Percentiles rank a stretch among this genome's conserved stretches.
phyloP scores from a whole-genome alignment of 2,113 vertebrate genomes.

The Narcine bancroftii region DNA sequence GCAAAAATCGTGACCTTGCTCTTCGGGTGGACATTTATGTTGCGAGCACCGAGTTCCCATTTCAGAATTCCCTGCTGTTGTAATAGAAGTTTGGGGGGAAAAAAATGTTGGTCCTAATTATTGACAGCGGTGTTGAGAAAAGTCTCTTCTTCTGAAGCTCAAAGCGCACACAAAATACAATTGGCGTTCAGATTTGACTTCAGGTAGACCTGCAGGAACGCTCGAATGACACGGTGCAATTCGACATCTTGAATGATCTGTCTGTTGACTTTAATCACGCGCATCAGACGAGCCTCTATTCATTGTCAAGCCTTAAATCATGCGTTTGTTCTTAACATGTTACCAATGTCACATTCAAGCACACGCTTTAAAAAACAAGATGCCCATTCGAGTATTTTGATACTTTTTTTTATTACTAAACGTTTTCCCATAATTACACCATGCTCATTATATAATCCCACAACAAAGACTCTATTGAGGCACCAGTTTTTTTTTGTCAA shows the following conservation, averaged over 20 bases:
- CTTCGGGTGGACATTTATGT: neutral
- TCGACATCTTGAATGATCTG: slow-evolving; percentile 82
- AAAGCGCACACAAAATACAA: neutral
- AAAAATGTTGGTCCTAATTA: slow-evolving; percentile 10
- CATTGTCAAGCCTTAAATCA: slow-evolving; percentile 73
- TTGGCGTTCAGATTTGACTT: slow-evolving; percentile 14
- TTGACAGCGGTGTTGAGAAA: slow-evolving; percentile 10
- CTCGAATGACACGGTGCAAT: slow-evolving; percentile 68
- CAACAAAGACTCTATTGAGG: slow-evolving; percentile 98
- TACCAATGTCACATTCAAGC: slow-evolving; percentile 64
- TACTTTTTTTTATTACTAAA: slow-evolving; percentile 86
- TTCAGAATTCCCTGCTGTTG: neutral
- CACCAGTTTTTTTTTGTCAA: slow-evolving; percentile 96
- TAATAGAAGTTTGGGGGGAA: neutral
- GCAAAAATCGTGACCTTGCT: neutral
- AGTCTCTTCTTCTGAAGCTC: neutral
- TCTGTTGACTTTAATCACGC: slow-evolving; percentile 71
- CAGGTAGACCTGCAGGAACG: slow-evolving; percentile 74
- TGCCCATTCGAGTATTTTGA: slow-evolving; percentile 71
- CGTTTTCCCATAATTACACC: slow-evolving; percentile 89
- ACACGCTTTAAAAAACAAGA: slow-evolving; percentile 73
- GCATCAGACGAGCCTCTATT: slow-evolving; percentile 56
- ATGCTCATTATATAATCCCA: slow-evolving; percentile 99
- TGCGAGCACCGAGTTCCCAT: neutral
- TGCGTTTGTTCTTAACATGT: slow-evolving; percentile 61